Evolutionary conservation across 2,113 vertebrate genomes (phyloP), one percentile per base, ranked within the genome.

Genomic region (Carassius auratus): DNA sequence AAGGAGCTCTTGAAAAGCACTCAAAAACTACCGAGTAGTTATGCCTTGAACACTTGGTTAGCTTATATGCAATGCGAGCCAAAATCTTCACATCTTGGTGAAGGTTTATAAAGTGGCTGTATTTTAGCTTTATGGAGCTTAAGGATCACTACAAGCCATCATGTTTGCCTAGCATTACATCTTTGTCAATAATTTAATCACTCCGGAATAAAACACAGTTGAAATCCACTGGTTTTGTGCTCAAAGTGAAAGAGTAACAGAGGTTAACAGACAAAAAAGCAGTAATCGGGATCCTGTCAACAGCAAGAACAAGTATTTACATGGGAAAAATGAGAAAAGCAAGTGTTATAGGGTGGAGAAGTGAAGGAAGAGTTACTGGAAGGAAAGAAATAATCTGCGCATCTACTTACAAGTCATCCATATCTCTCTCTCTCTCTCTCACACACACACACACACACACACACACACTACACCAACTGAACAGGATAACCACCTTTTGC

Each of bases 361-460:
- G 82, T 12, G 64, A 59, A 76, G 69, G 52, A 75, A 81, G 45
- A 88, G 83, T 76, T 76, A 82, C 21, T 76, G 90, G 90, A 84
- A 89, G 84, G 55, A 91, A 87, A 90, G 84, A 87, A 88, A 84
- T 50, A 48, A 38, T 30, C 74, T 64, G 64, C 36, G 36, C 84
- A 77, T 90, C 83, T 90, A 92, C 94, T 92, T 93, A 93, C 93
- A 94, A n/a, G 45, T 64, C 26, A 19, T 79, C 50, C 61, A 68
- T 64, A 86, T 52, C 55, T 50, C 52, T 30, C 30, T 30, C 30
- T 30, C 30, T 30, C 30, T 30, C 30, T 30, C 30, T 38, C 36
- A 5, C 36, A 5, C 36, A 4, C 36, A 38, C 36, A 36, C 36
- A 36, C 38, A 38, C 38, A 38, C 42, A 30, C 30, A 55, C 55